These are phyloP conservation scores for Zhuqinia jingwanae DNA, from an alignment of 2,888 invertebrate genomes.

Conservation along the genomic window DNA sequence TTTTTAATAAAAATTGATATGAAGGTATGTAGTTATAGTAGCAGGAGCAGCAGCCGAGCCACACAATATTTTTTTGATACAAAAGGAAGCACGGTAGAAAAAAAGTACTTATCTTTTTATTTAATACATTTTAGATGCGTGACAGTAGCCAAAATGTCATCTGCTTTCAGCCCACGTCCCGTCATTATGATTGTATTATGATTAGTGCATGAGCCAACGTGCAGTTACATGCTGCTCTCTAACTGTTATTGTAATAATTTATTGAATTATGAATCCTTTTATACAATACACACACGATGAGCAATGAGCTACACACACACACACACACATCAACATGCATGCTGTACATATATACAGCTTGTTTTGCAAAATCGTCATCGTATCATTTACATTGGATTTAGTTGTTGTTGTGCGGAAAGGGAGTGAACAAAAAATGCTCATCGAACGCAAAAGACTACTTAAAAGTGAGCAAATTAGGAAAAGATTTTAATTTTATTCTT, in stretches of 20 bases:
- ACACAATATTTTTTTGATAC: slow-evolving; percentile 11
- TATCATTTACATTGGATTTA: slow-evolving; percentile 27
- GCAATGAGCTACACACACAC: background rate
- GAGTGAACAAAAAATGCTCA: background rate
- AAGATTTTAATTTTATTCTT: no score
- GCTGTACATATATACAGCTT: background rate
- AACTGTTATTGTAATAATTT: slow-evolving; percentile 69
- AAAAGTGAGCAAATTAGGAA: slow-evolving; percentile 47
- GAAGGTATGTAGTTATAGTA: slow-evolving; percentile 14
- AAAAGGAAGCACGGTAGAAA: slow-evolving; percentile 47
- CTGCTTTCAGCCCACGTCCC: slow-evolving; percentile 74
- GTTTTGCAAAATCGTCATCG: background rate
- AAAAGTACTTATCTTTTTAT: slow-evolving; percentile 69
- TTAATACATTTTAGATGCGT: slow-evolving; percentile 71
- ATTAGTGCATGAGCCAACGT: slow-evolving; percentile 68
- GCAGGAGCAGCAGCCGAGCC: background rate
- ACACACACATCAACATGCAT: background rate
- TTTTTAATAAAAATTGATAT: slow-evolving; percentile 35
- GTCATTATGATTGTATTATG: slow-evolving; percentile 72
- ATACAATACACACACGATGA: slow-evolving; percentile 30
- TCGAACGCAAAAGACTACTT: background rate
- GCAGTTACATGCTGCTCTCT: slow-evolving; percentile 65
- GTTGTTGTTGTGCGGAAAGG: background rate
- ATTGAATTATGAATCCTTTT: slow-evolving; percentile 62
- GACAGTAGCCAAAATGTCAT: slow-evolving; percentile 74